phyloP scores from a whole-genome alignment of 2,888 invertebrate genomes.

The Drosophila paracracens region DNA sequence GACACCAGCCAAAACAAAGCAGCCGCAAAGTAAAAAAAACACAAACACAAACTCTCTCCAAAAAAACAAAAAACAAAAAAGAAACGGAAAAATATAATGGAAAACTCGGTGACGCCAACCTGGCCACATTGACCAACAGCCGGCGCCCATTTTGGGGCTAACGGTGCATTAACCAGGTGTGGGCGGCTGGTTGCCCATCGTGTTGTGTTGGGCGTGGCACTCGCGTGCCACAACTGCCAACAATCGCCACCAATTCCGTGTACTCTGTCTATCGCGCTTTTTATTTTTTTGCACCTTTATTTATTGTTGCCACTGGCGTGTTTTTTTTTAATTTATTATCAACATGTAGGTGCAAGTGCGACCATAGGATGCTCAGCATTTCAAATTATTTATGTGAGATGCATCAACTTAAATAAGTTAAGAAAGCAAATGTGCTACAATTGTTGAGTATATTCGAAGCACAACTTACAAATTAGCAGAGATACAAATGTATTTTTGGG shows the following conservation, averaged over 20 bases:
- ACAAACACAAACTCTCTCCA: slow-evolving; percentile 21
- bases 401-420: slow-evolving; percentile 1
- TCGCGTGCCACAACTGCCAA: slow-evolving; percentile 68
- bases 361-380: slow-evolving; percentile 25
- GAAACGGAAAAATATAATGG: slow-evolving; percentile 49
- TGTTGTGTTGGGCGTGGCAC: slow-evolving; percentile 46
- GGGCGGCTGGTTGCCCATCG: slow-evolving; percentile 24
- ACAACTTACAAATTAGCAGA: neutral
- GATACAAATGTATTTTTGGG: neutral
- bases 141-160: slow-evolving; percentile 72
- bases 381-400: neutral
- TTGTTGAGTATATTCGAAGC: neutral
- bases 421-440: neutral
- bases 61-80: slow-evolving; percentile 5
- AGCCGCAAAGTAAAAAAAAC: slow-evolving; percentile 60
- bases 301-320: slow-evolving; percentile 23
- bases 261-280: slow-evolving; percentile 31
- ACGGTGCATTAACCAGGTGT: slow-evolving; percentile 74
- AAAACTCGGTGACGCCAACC: slow-evolving; percentile 72
- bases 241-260: slow-evolving; percentile 70
- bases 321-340: slow-evolving; percentile 63
- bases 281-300: slow-evolving; percentile 10
- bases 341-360: neutral
- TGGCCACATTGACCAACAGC: slow-evolving; percentile 79
- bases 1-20: slow-evolving; percentile 76